Evolutionary conservation across 2,113 vertebrate species (phyloP).

Genomic region (Nothoprocta perdicaria): DNA sequence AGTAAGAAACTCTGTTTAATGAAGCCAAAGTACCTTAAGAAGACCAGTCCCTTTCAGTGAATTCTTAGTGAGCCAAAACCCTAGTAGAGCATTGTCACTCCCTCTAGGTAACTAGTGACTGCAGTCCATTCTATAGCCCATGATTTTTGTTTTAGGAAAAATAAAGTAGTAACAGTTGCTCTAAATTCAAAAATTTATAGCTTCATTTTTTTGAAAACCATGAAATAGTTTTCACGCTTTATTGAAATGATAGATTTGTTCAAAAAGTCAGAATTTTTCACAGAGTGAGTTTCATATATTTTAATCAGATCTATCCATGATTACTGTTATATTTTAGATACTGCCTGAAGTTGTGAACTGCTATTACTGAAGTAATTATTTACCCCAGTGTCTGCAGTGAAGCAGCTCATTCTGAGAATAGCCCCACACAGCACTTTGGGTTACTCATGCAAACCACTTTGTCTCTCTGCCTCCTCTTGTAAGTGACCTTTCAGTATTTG

Average conservation of each 20-base stretch:
- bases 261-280: not conserved
- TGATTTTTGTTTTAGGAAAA: not conserved
- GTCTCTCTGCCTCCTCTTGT: not conserved
- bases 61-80: not conserved
- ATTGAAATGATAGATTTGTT: not conserved
- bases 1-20: not conserved
- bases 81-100: not conserved
- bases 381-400: not conserved
- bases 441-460: not conserved
- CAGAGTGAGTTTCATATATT: not conserved
- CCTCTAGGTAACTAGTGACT: not conserved
- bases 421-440: not conserved
- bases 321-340: not conserved
- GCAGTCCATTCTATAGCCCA: accelerated
- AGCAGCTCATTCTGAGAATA: not conserved
- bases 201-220: not conserved
- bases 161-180: not conserved
- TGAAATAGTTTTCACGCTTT: not conserved
- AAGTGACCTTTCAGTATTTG: not conserved
- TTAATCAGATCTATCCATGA: not conserved
- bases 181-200: not conserved
- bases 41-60: not conserved
- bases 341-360: not conserved
- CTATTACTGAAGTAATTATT: not conserved
- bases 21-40: not conserved